Percentiles rank a stretch among this genome's conserved stretches.
phyloP scores from a whole-genome alignment of 92 coral and sea anemone species.

The Anthopleura xanthogrammica region DNA sequence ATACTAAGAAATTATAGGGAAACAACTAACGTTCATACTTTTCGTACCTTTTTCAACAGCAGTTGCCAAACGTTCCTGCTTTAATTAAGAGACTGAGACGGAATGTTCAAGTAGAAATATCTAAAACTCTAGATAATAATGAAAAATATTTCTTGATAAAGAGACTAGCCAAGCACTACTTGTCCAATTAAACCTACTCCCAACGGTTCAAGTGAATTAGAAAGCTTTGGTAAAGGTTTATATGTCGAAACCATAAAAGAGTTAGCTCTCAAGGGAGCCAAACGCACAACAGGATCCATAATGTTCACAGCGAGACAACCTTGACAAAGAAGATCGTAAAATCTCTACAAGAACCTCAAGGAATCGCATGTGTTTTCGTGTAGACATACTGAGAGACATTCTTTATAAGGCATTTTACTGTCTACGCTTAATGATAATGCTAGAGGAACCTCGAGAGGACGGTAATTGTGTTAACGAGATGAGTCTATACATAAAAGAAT shows the following conservation, averaged over 20 bases:
- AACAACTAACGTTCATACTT: no score
- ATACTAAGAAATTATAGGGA: no score
- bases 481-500: no score
- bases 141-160: background rate
- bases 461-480: no score
- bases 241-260: constrained; percentile 3
- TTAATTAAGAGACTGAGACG: no score
- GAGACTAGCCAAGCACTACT: background rate
- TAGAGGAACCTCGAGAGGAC: no score
- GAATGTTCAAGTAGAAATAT: background rate
- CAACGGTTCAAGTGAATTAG: background rate
- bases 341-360: background rate
- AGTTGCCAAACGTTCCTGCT: background rate
- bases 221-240: background rate
- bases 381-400: background rate
- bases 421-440: background rate
- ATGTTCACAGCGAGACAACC: background rate
- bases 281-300: background rate
- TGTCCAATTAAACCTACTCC: background rate
- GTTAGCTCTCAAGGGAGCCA: background rate
- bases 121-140: no score
- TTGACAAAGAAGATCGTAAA: background rate
- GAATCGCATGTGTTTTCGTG: background rate
- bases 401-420: background rate
- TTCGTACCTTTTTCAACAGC: background rate